Base-by-base conservation (phyloP, 2,888 invertebrate species). In the Hipparchia semele region DNA sequence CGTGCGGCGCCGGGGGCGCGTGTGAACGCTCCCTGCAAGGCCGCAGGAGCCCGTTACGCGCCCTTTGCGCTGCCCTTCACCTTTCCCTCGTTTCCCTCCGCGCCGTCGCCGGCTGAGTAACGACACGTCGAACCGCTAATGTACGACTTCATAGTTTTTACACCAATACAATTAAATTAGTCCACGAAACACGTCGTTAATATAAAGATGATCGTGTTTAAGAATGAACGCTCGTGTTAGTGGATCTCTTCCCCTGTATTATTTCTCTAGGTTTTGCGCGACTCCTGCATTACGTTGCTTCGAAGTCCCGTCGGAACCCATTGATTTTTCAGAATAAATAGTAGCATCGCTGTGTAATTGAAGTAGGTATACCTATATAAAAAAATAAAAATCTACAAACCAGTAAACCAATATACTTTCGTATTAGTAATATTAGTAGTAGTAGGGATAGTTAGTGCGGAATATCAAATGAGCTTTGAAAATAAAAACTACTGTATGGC, bases 41-140 rank as follows among this genome's bases (percentile, higher is more conserved):
- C 61, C 72, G 70, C 51, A 8, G 46, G 23, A 46, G 68, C 68
- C 76, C 77, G 77, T 77, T 77, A 77, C 51, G 65, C 73, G 76
- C 76, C 77, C 76, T 77, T 77, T 75, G 33, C 71, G 13, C 59
- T 65, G 73, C 49, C 75, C 75, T 71, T 73, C 64, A 69, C 75
- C 75, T 73, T 68, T 54, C 49, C 70, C 62, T 51, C 68, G 49
- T 10, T 12, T 5, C 60, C 33, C 49, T 1, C 6, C 49, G 23
- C 23, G 23, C 23, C 23, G 23, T 23, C 23, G 23, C 23, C 23
- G 23, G 23, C 23, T 23, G 23, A 23, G 49, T 23, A n/a, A n/a
- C 5, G 6, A 13, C 8, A n/a, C 13, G 8, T n/a, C 9, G 49
- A 49, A 49, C 9, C 2, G 6, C 51, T 65, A 7, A 53, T 12